A percentile compares a stretch with the other conserved stretches of the same genome.
Conservation (phyloP, 1,140 invertebrate species). For the Mizuhopecten yessoensis region DNA sequence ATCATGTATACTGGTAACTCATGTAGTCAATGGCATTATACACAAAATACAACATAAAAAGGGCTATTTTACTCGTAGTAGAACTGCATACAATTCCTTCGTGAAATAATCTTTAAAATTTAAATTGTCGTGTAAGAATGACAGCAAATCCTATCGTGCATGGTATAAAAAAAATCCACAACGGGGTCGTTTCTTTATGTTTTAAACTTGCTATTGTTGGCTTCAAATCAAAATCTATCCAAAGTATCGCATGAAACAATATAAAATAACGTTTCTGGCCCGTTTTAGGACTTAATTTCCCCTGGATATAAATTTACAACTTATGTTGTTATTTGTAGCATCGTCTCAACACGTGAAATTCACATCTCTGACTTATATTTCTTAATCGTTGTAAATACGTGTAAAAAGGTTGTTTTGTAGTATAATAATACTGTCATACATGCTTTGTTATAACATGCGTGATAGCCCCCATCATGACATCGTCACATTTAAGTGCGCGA, state of each 20-base stretch:
- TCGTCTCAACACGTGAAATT: background rate
- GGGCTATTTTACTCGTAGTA: too few relatives aligned
- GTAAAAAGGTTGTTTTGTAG: too few relatives aligned
- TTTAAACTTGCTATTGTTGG: background rate
- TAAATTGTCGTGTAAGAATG: background rate
- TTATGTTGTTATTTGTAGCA: background rate
- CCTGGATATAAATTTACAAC: background rate
- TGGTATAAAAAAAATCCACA: background rate
- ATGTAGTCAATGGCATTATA: too few relatives aligned
- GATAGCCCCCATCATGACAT: too few relatives aligned
- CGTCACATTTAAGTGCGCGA: too few relatives aligned
- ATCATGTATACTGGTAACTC: too few relatives aligned
- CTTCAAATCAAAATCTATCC: background rate
- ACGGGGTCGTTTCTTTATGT: slow-evolving; percentile 2
- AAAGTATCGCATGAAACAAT: background rate
- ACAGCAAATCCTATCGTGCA: background rate
- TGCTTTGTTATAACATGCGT: too few relatives aligned
- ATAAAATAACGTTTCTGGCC: background rate
- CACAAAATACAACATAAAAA: too few relatives aligned
- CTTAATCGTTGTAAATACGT: too few relatives aligned
- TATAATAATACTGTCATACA: too few relatives aligned
- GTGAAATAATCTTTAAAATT: background rate
- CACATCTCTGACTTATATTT: too few relatives aligned
- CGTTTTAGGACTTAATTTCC: background rate
- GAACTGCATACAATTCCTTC: background rate